phyloP scores from a whole-genome alignment of 2,888 invertebrate genomes.

The Idaea straminata region DNA sequence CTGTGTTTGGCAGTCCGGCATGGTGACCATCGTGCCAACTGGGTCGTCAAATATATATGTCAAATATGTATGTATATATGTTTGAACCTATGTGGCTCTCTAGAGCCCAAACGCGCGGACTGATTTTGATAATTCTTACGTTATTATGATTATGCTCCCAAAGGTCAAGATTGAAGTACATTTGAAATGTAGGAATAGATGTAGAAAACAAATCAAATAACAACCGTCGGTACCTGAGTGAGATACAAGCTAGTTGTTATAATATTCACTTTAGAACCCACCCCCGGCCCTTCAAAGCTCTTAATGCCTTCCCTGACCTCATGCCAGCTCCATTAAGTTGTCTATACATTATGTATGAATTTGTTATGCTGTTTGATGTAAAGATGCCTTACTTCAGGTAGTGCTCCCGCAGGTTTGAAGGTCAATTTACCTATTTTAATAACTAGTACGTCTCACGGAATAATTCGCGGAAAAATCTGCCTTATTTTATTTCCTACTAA shows the following conservation, averaged over 20 bases:
- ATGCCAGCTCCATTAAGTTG: constrained; percentile 78
- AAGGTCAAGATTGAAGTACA: too few relatives aligned
- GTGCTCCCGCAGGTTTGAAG: constrained; percentile 65
- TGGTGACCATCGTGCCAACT: too few relatives aligned
- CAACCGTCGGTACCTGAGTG: not conserved
- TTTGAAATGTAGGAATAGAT: not conserved
- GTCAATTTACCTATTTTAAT: constrained; percentile 40
- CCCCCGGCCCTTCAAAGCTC: constrained; percentile 70
- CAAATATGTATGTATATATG: too few relatives aligned
- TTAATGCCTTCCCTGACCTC: constrained; percentile 79
- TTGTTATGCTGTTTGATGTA: constrained; percentile 80
- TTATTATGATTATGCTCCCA: too few relatives aligned
- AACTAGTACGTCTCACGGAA: too few relatives aligned
- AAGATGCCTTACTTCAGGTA: constrained; percentile 77
- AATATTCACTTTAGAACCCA: constrained; percentile 74
- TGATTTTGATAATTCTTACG: too few relatives aligned
- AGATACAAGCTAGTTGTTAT: constrained; percentile 48
- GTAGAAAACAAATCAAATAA: not conserved
- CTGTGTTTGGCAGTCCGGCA: too few relatives aligned
- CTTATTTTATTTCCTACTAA: too few relatives aligned
- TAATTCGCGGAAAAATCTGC: too few relatives aligned
- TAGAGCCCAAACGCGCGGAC: too few relatives aligned
- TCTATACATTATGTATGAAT: constrained; percentile 80
- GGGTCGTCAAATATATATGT: too few relatives aligned
- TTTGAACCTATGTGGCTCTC: too few relatives aligned